These are phyloP conservation scores for Meandrusa payeni DNA, from an alignment of 2,888 invertebrate genomes.

Conservation along the genomic window DNA sequence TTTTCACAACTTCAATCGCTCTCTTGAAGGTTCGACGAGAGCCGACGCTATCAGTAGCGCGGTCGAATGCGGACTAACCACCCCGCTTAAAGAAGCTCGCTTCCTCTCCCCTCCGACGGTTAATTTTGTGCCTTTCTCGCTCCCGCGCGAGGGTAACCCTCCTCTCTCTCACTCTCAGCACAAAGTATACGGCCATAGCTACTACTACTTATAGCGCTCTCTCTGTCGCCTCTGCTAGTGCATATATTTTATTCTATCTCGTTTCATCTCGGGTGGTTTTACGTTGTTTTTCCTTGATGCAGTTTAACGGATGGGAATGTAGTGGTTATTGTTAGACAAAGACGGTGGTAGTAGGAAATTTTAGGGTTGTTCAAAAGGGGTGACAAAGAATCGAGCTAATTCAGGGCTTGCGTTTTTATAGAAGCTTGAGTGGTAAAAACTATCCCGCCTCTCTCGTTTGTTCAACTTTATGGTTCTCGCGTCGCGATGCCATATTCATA, in stretches of 20 bases:
- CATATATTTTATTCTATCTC: constrained; percentile 81
- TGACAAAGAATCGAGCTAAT: constrained; percentile 80
- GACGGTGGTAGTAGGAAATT: constrained; percentile 77
- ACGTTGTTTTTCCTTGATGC: constrained; percentile 80
- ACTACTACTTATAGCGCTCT: constrained; percentile 74
- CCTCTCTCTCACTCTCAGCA: constrained; percentile 63
- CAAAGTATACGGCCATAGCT: constrained; percentile 66
- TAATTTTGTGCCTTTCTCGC: constrained; percentile 71
- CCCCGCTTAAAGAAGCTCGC: constrained; percentile 78
- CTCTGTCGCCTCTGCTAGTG: constrained; percentile 76
- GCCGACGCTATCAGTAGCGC: constrained; percentile 64
- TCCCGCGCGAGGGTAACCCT: constrained; percentile 61
- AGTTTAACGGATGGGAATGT: constrained; percentile 80
- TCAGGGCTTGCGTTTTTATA: constrained; percentile 79
- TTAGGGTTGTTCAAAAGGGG: constrained; percentile 79
- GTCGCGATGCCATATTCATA: constrained; percentile 72
- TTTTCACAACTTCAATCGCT: constrained; percentile 71
- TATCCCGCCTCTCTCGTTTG: constrained; percentile 80
- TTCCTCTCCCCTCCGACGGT: constrained; percentile 77
- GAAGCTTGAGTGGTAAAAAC: constrained; percentile 76
- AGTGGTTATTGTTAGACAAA: constrained; percentile 81
- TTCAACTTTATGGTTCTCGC: constrained; percentile 73
- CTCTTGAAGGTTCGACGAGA: constrained; percentile 42
- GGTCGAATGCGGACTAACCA: constrained; percentile 79
- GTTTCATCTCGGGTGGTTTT: constrained; percentile 78